These are phyloP conservation scores for Leucoraja erinaceus DNA, from an alignment of 2,113 vertebrate genomes.

Conservation along the genomic window DNA sequence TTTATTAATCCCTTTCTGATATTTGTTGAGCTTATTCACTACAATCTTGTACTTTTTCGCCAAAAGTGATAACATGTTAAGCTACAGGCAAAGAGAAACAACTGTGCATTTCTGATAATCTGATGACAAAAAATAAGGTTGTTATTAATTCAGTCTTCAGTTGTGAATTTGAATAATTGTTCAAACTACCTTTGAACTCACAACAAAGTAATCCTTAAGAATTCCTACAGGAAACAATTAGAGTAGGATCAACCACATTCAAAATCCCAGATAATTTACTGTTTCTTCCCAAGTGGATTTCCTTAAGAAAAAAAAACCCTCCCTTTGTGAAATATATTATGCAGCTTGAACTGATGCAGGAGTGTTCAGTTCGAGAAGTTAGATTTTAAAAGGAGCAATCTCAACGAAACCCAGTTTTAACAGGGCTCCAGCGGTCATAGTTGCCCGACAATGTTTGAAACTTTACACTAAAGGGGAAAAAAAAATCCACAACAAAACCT, in stretches of 20 bases:
- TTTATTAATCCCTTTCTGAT: not conserved
- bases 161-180: conserved; percentile 28
- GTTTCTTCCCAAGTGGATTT: conserved; percentile 20
- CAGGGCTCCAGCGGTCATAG: not conserved
- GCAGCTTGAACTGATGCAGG: not conserved
- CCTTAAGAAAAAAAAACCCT: not conserved
- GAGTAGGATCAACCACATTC: not conserved
- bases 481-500: not conserved
- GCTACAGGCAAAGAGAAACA: not conserved
- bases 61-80: not conserved
- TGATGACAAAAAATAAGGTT: not conserved
- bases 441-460: not conserved
- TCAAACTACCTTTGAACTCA: not conserved
- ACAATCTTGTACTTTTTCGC: not conserved
- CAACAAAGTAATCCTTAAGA: conserved; percentile 15
- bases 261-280: conserved; percentile 1
- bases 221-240: conserved; percentile 11
- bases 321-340: not conserved
- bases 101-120: not conserved
- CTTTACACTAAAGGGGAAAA: not conserved
- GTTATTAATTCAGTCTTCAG: not conserved
- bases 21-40: not conserved
- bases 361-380: not conserved
- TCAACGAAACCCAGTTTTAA: not conserved
- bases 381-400: not conserved